Evolutionary conservation across 2,113 vertebrate genomes (phyloP).

Genomic region (Rhabdornis inornatus): DNA sequence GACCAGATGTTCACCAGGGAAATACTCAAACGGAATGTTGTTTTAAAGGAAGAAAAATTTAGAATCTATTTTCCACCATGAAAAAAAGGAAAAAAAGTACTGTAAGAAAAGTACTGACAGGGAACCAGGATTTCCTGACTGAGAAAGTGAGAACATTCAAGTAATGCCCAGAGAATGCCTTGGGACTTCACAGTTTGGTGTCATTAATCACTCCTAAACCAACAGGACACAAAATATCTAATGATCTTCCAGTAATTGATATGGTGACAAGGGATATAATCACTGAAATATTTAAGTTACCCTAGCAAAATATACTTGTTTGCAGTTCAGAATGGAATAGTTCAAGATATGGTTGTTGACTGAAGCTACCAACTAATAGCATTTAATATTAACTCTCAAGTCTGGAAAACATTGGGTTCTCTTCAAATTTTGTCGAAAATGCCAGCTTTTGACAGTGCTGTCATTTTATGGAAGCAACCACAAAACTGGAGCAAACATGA

Average conservation of each 20-base stretch:
- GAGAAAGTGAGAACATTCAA: background rate
- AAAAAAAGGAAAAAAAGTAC: background rate
- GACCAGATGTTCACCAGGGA: background rate
- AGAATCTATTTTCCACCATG: background rate
- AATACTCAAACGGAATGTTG: background rate
- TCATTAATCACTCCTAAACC: background rate
- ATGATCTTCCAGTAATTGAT: background rate
- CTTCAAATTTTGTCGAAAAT: background rate
- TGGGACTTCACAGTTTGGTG: background rate
- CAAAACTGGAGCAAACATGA: background rate
- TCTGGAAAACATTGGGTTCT: background rate
- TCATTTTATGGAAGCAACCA: background rate
- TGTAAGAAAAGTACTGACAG: background rate
- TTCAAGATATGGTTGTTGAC: background rate
- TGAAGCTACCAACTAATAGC: background rate
- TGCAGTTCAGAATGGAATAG: background rate
- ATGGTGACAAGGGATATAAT: background rate
- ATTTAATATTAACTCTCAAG: background rate
- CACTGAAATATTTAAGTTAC: background rate
- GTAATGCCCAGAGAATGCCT: background rate
- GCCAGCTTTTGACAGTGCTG: background rate
- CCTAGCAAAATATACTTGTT: background rate
- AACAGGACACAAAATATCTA: background rate
- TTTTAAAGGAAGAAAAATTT: background rate
- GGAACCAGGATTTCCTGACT: background rate